Percentiles rank a stretch among this genome's conserved stretches.
Conservation (phyloP, 2,888 invertebrate genomes). For the Drosophila formosana region DNA sequence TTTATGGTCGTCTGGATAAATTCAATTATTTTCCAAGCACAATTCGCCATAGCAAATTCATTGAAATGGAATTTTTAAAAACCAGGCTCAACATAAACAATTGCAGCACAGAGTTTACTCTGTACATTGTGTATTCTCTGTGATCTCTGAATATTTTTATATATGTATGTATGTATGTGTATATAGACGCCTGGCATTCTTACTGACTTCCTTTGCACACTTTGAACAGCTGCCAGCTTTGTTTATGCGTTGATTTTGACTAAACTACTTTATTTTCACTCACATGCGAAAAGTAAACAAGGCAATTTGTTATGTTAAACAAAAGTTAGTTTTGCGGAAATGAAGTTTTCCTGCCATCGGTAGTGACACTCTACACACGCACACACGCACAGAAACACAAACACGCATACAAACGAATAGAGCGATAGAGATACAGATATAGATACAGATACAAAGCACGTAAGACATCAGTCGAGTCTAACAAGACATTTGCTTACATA, state of each 20-base stretch:
- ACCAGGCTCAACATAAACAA: conserved; percentile 16
- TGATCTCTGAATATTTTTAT: conserved; percentile 2
- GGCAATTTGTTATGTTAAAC: conserved; percentile 81
- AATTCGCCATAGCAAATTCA: conserved; percentile 49
- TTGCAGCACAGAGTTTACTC: background rate
- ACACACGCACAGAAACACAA: conserved; percentile 18
- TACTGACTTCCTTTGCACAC: conserved; percentile 44
- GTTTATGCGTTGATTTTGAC: conserved; percentile 18
- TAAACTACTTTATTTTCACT: conserved; percentile 53
- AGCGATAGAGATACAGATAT: conserved; percentile 6
- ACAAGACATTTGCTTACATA: conserved; percentile 67
- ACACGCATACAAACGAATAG: conserved; percentile 5
- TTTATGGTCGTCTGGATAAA: conserved; percentile 47
- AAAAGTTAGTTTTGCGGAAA: conserved; percentile 81
- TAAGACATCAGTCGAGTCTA: conserved; percentile 46
- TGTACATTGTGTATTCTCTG: background rate
- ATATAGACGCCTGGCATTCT: background rate
- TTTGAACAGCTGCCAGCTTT: conserved; percentile 37
- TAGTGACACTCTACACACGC: conserved; percentile 58
- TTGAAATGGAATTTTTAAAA: conserved; percentile 54
- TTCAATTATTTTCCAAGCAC: conserved; percentile 62
- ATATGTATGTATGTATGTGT: background rate
- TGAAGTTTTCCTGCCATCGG: conserved; percentile 74
- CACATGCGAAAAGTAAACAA: conserved; percentile 74
- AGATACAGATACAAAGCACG: conserved; percentile 24